phyloP scores from a whole-genome alignment of 2,113 vertebrate species.

The Mola mola region DNA sequence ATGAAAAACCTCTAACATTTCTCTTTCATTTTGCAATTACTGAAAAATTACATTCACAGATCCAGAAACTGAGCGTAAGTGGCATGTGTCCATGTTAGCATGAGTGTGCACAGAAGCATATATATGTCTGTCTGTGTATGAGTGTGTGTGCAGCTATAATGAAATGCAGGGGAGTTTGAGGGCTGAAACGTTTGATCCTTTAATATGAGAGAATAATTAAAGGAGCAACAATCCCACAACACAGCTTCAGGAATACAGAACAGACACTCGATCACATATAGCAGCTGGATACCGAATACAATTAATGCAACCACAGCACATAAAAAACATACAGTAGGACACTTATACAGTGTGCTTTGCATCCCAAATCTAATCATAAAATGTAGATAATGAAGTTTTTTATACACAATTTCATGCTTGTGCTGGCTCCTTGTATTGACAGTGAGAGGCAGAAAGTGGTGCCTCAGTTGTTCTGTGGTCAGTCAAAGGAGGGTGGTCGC shows the following conservation, averaged over 20 bases:
- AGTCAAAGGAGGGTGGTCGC: constrained; percentile 39
- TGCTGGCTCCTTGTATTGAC: constrained; percentile 14
- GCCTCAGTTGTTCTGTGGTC: constrained; percentile 44
- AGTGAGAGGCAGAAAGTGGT: constrained; percentile 38
- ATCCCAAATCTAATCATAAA: constrained; percentile 23
- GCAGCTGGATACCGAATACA: constrained; percentile 50
- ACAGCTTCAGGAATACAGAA: constrained; percentile 75
- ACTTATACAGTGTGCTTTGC: constrained; percentile 10
- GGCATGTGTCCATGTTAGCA: constrained; percentile 17
- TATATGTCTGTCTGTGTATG: too few relatives aligned
- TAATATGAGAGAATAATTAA: constrained; percentile 87
- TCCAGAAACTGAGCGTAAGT: constrained; percentile 32
- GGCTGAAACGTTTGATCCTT: constrained; percentile 83
- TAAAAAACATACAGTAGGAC: constrained; percentile 39
- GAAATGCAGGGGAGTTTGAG: constrained; percentile 72
- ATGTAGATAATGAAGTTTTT: constrained; percentile 8
- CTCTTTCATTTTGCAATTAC: constrained; percentile 22
- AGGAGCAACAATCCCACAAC: constrained; percentile 80
- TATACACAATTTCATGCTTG: constrained; percentile 16
- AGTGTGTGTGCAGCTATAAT: constrained; percentile 57
- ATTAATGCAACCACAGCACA: constrained; percentile 21
- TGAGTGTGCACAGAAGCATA: constrained; percentile 8
- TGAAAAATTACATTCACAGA: constrained; percentile 31
- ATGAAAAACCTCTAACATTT: constrained; percentile 38
- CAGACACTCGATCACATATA: constrained; percentile 50